Evolutionary conservation across 2,888 invertebrate species (phyloP), one percentile per base, ranked within the genome.

Genomic region (Pterobdella sp.): DNA sequence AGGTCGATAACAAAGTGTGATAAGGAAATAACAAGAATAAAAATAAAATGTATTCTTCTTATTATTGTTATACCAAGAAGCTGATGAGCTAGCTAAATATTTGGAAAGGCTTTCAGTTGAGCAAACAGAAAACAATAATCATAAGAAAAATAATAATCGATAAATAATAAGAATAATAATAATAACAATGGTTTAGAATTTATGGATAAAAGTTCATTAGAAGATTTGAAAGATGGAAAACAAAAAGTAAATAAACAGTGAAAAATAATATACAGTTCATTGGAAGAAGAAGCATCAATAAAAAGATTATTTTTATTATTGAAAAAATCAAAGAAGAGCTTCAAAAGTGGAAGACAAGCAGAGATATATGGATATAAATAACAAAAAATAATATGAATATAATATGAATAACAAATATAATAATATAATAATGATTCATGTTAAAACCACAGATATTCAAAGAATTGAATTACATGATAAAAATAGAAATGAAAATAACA

Each of bases 351-450:
- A 49, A 14, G 14, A 49, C n/a, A 14, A 49, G 14, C 52, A 49
- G 52, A 49, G 52, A n/a, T 49, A 49, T 18, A 49, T 49, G n/a
- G n/a, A 49, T n/a, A 49, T 14, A 49, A n/a, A 49, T 49, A 18
- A 49, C 14, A 49, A 63, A 63, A 7, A 63, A 63, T 63, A 63
- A 63, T 26, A 29, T 14, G n/a, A 63, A 63, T n/a, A 63, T 26
- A 14, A 26, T 63, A n/a, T 7, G n/a, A 63, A 10, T 63, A n/a
- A 63, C 7, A 26, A 63, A 7, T 14, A 63, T 26, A n/a, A 26
- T 14, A 63, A 18, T 42, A 14, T n/a, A 26, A 7, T 7, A 63
- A 63, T 63, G 63, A 63, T 10, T 26, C n/a, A 63, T 14, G n/a
- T 14, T n/a, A 63, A 14, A n/a, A 63, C n/a, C n/a, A 63, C 7